These are phyloP conservation scores for Amblyopsis hoosieri DNA, from an alignment of 2,797 vertebrate species.

Conservation along the genomic window DNA sequence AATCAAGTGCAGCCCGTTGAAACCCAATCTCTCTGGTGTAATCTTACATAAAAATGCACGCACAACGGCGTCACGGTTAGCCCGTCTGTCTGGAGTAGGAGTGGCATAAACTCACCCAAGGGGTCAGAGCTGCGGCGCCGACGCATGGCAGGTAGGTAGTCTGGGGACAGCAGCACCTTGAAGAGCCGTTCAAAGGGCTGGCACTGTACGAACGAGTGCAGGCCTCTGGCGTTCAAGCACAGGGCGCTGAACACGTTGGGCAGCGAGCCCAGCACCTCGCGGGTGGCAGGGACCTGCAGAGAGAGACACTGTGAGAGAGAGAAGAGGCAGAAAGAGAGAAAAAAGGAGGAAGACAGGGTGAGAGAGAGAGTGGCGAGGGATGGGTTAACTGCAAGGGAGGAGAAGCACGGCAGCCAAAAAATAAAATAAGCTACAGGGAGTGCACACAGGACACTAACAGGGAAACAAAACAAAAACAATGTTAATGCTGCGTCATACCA, in stretches of 20 bases:
- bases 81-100: neutral
- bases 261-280: slow-evolving; percentile 94
- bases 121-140: slow-evolving; percentile 94
- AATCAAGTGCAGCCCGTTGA: too few relatives aligned
- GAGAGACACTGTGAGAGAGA: slow-evolving; percentile 49
- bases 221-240: slow-evolving; percentile 93
- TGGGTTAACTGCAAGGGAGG: slow-evolving; percentile 5
- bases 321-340: slow-evolving; percentile 15
- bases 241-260: slow-evolving; percentile 97
- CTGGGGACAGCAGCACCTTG: slow-evolving; percentile 97
- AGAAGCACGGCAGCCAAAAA: slow-evolving; percentile 20
- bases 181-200: slow-evolving; percentile 97
- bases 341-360: slow-evolving; percentile 25
- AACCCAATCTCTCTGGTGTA: too few relatives aligned
- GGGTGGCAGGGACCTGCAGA: slow-evolving; percentile 91
- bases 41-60: slow-evolving; percentile 5
- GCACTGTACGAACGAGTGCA: slow-evolving; percentile 97
- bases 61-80: neutral
- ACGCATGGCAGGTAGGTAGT: slow-evolving; percentile 96
- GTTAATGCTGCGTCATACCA: neutral
- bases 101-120: slow-evolving; percentile 79
- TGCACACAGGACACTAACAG: slow-evolving; percentile 12
- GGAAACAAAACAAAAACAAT: neutral
- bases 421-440: slow-evolving; percentile 10
- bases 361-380: slow-evolving; percentile 35